These are phyloP conservation scores for Periophthalmus magnuspinnatus DNA, from an alignment of 2,797 vertebrate species.

Conservation along the genomic window DNA sequence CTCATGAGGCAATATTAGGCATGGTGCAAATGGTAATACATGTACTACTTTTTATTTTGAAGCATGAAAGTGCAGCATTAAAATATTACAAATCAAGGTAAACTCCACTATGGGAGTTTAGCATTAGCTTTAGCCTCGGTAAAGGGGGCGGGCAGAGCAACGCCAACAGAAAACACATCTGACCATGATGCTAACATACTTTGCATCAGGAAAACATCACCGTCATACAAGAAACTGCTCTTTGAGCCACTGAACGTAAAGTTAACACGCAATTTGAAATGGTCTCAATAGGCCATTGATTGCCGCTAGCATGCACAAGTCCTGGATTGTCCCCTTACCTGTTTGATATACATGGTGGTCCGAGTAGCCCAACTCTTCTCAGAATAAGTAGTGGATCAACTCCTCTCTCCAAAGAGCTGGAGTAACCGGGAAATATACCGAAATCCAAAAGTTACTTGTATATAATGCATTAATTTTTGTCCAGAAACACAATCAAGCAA, in stretches of 20 bases:
- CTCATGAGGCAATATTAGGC: neutral
- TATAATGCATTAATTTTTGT: conserved; percentile 47
- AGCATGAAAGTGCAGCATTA: neutral
- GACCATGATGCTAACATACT: conserved; percentile 13
- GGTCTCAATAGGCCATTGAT: conserved; percentile 1
- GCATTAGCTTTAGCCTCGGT: conserved; percentile 52
- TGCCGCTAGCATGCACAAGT: conserved; percentile 26
- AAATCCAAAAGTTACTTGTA: conserved; percentile 19
- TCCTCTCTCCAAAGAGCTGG: conserved; percentile 56
- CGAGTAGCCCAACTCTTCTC: conserved; percentile 43
- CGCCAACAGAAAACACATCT: neutral
- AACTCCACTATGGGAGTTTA: neutral
- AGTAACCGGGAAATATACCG: conserved; percentile 51
- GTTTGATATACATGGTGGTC: conserved; percentile 83
- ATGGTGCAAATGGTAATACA: neutral
- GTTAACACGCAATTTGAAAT: neutral
- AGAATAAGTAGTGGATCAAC: conserved; percentile 36
- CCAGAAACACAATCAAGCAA: conserved; percentile 36
- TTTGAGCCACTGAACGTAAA: accelerated
- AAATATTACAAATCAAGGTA: neutral
- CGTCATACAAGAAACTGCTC: accelerated
- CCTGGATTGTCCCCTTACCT: conserved; percentile 63
- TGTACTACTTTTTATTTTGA: neutral
- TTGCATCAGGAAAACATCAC: no score
- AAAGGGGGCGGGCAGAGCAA: conserved; percentile 31